phyloP scores from a whole-genome alignment of 2,113 vertebrate genomes.

The Atrichornis clamosus region DNA sequence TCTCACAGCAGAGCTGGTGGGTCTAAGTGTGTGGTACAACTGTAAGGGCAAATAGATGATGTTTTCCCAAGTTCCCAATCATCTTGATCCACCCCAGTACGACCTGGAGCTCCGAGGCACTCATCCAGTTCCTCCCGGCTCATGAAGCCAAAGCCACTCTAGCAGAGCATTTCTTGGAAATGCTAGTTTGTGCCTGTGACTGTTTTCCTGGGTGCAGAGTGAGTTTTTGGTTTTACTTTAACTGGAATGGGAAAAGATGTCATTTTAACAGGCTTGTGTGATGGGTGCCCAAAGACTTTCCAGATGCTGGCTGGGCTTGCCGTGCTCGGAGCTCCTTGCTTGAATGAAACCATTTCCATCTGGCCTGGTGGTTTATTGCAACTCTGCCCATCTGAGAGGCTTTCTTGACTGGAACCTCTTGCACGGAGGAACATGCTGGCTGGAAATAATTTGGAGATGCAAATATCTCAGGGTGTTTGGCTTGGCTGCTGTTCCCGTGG shows the following conservation, averaged over 20 bases:
- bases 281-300: slow-evolving; percentile 31
- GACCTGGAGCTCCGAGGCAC: background rate
- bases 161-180: background rate
- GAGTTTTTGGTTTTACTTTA: background rate
- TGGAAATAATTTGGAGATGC: slow-evolving; percentile 32
- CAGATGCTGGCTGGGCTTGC: slow-evolving; percentile 13
- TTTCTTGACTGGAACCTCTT: slow-evolving; percentile 5
- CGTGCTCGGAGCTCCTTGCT: background rate
- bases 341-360: slow-evolving; percentile 48
- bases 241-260: background rate
- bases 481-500: background rate
- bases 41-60: background rate
- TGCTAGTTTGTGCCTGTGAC: background rate
- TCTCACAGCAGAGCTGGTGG: background rate
- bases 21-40: background rate
- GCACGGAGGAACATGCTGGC: background rate
- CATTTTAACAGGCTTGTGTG: background rate
- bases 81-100: background rate
- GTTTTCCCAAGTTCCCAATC: background rate
- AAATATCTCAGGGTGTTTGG: slow-evolving; percentile 26
- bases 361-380: slow-evolving; percentile 45
- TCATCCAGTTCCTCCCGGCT: background rate
- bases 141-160: background rate
- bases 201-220: background rate
- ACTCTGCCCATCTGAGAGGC: background rate